A percentile compares a stretch with the other conserved stretches of the same genome.
Conservation (phyloP, 2,113 vertebrate species). For the Gambusia affinis region DNA sequence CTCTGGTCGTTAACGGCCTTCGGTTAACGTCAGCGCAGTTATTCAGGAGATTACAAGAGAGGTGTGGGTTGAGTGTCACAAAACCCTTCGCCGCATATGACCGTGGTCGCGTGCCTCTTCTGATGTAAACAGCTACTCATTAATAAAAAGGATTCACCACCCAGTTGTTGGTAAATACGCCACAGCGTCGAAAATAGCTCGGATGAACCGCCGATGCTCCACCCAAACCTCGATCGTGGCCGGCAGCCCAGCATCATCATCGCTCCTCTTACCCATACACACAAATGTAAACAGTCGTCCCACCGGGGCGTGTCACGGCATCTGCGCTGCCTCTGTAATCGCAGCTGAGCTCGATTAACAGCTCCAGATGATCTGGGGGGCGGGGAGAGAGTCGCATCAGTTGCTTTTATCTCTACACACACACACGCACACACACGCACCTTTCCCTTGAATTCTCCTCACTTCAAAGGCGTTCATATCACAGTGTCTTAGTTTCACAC, state of each 20-base stretch:
- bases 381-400: conserved; percentile 43
- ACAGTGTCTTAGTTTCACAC: conserved; percentile 13
- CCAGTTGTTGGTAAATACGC: conserved; percentile 63
- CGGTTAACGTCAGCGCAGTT: conserved; percentile 1
- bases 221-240: conserved; percentile 51
- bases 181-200: conserved; percentile 47
- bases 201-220: conserved; percentile 54
- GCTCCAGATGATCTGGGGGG: conserved; percentile 53
- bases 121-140: conserved; percentile 40
- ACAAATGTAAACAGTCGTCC: conserved; percentile 34
- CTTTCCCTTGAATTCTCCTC: conserved; percentile 27
- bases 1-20: background rate
- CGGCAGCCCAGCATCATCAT: conserved; percentile 10
- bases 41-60: background rate
- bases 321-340: conserved; percentile 50
- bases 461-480: conserved; percentile 48
- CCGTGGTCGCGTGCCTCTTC: conserved; percentile 13
- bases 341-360: conserved; percentile 60
- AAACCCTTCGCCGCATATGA: conserved; percentile 34
- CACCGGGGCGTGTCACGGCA: conserved; percentile 59
- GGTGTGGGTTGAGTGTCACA: conserved; percentile 13
- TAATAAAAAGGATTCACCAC: conserved; percentile 54
- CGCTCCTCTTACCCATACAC: conserved; percentile 8
- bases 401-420: conserved; percentile 3
- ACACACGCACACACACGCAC: conserved; percentile 32